Percentiles rank a stretch among this genome's conserved stretches.
These are phyloP conservation scores for Protaetia brevitarsis DNA, from an alignment of 1,140 invertebrate species.

Conservation along the genomic window DNA sequence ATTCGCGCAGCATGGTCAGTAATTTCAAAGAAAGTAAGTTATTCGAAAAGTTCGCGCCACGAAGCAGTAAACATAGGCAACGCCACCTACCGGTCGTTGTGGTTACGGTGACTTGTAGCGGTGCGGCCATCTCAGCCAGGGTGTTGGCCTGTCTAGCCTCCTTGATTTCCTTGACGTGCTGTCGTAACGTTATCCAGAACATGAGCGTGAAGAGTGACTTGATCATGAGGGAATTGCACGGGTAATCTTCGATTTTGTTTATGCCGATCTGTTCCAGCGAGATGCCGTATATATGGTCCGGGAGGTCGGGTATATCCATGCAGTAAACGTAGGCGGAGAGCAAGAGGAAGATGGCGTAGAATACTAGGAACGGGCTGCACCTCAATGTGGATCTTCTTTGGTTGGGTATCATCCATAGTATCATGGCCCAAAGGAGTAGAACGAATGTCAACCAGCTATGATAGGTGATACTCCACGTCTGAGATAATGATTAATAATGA, in stretches of 20 bases:
- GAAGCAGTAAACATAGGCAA: too few species aligned
- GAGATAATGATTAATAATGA: slow-evolving; percentile 4
- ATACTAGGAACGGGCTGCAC: slow-evolving; percentile 85
- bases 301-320: slow-evolving; percentile 86
- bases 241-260: slow-evolving; percentile 63
- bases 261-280: slow-evolving; percentile 85
- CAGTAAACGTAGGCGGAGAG: slow-evolving; percentile 88
- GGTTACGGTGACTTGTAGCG: slow-evolving; percentile 73
- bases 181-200: slow-evolving; percentile 93
- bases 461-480: slow-evolving; percentile 98
- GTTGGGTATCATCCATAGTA: slow-evolving; percentile 95
- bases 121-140: slow-evolving; percentile 73
- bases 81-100: slow-evolving; percentile 55
- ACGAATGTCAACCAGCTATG: slow-evolving; percentile 97
- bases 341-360: slow-evolving; percentile 85
- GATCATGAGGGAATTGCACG: slow-evolving; percentile 74
- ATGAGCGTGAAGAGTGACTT: slow-evolving; percentile 88
- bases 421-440: slow-evolving; percentile 86
- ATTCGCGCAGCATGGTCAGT: neutral
- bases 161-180: slow-evolving; percentile 78
- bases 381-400: slow-evolving; percentile 87
- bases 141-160: slow-evolving; percentile 60
- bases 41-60: slow-evolving; percentile 29
- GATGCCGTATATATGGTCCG: slow-evolving; percentile 60
- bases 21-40: neutral